Evolutionary conservation across 2,888 invertebrate species (phyloP).

Genomic region (Limnephilus auricula): DNA sequence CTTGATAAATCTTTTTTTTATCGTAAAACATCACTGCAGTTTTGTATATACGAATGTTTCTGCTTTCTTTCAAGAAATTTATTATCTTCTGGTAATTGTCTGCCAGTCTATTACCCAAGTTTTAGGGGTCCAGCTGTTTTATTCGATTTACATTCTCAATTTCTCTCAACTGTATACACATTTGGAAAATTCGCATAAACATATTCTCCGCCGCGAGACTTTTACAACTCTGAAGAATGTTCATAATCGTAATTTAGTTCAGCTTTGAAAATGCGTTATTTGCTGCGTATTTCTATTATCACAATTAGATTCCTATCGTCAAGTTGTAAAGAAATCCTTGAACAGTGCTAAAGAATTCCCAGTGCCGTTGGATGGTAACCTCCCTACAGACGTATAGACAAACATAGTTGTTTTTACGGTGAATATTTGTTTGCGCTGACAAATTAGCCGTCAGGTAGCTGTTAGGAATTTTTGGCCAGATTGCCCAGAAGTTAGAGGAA

Average conservation of each 20-base stretch:
- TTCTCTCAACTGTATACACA: background rate
- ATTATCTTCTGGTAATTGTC: background rate
- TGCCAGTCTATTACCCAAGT: background rate
- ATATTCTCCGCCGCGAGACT: background rate
- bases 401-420: background rate
- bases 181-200: background rate
- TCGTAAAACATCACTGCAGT: background rate
- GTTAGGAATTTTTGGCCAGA: background rate
- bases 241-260: background rate
- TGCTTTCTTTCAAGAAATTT: background rate
- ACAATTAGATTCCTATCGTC: background rate
- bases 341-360: slow-evolving; percentile 27
- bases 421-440: background rate
- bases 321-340: slow-evolving; percentile 26
- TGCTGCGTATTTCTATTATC: background rate
- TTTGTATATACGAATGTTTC: background rate
- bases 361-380: background rate
- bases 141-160: background rate
- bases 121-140: background rate
- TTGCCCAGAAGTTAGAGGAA: background rate
- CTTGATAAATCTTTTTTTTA: background rate
- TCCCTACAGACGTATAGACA: background rate
- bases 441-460: background rate
- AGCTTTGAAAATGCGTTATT: background rate
- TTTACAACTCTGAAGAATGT: background rate